phyloP scores from a whole-genome alignment of 2,797 vertebrate genomes.

The Fundulus diaphanus region DNA sequence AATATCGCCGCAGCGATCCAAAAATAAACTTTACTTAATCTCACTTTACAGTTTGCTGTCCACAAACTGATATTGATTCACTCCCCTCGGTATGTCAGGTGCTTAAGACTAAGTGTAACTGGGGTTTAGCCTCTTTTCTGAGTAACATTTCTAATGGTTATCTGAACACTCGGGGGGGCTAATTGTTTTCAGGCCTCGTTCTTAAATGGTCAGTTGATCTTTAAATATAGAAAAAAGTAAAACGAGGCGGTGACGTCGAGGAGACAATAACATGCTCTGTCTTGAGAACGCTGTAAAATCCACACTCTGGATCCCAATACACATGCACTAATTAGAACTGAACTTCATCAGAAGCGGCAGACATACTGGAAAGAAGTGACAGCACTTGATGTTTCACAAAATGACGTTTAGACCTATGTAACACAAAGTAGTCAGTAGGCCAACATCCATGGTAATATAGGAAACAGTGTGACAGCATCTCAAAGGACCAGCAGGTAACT shows the following conservation, averaged over 20 bases:
- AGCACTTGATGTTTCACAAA: neutral
- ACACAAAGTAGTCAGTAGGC: too few relatives aligned
- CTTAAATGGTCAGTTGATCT: neutral
- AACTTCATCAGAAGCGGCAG: neutral
- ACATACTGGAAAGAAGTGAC: neutral
- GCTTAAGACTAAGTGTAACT: neutral
- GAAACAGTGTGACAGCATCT: too few relatives aligned
- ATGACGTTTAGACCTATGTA: neutral
- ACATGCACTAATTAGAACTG: neutral
- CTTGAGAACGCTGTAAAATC: neutral
- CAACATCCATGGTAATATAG: too few relatives aligned
- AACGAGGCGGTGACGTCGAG: neutral
- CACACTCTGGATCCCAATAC: neutral
- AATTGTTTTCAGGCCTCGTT: neutral
- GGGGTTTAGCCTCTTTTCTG: neutral
- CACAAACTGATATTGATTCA: neutral
- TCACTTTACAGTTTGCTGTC: neutral
- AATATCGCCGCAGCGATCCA: neutral
- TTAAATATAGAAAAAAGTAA: neutral
- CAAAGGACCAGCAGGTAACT: too few relatives aligned
- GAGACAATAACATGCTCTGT: neutral
- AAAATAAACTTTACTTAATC: neutral
- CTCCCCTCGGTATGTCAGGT: neutral
- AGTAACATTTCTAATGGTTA: neutral
- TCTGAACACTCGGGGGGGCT: neutral